Percentiles rank a stretch among this genome's conserved stretches.
Evolutionary conservation across 1,140 invertebrate genomes (phyloP).

Genomic region (Gonatopus flavifemur): DNA sequence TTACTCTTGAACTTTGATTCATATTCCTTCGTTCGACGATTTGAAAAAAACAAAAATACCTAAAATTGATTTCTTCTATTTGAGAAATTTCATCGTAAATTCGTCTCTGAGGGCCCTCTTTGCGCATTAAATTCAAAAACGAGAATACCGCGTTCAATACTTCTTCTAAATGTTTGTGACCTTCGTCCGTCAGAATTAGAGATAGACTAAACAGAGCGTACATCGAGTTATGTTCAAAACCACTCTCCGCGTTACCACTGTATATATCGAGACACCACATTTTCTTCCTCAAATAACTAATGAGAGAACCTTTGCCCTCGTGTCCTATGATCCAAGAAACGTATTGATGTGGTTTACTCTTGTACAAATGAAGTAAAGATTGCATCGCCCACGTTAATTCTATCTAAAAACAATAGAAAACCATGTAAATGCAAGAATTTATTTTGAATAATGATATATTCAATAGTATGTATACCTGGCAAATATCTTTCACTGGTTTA

Average conservation of each 20-base stretch:
- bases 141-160: conserved; percentile 71
- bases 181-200: conserved; percentile 78
- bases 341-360: conserved; percentile 77
- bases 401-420: conserved; percentile 53
- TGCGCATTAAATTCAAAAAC: conserved; percentile 72
- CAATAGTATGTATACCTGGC: conserved; percentile 54
- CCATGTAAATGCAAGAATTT: background rate
- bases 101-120: conserved; percentile 64
- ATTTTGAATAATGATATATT: background rate
- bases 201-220: conserved; percentile 74
- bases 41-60: conserved; percentile 17
- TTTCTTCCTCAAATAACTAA: conserved; percentile 79
- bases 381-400: conserved; percentile 81
- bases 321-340: conserved; percentile 83
- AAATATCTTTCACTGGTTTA: conserved; percentile 74
- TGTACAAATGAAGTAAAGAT: conserved; percentile 72
- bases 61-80: conserved; percentile 72
- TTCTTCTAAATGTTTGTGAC: conserved; percentile 70
- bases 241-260: conserved; percentile 73
- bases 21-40: background rate
- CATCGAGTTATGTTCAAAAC: conserved; percentile 74
- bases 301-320: conserved; percentile 84
- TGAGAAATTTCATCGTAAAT: conserved; percentile 73
- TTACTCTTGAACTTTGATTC: too few relatives aligned
- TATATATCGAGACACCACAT: conserved; percentile 83